Evolutionary conservation across 1,140 invertebrate species (phyloP), one percentile per base, ranked within the genome.

Genomic region (Penaeus chinensis): DNA sequence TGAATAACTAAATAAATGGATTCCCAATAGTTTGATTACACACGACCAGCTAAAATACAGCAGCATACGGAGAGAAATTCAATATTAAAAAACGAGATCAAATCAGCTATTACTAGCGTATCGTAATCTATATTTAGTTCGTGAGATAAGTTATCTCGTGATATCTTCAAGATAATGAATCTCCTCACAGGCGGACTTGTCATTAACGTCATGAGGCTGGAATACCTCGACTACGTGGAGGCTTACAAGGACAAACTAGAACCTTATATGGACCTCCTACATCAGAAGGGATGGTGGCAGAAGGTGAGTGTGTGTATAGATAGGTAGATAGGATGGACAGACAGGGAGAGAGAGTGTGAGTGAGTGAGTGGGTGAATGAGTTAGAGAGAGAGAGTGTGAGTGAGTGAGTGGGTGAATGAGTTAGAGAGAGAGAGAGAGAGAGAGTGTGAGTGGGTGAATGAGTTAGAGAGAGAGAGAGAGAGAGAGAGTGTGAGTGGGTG

Each of bases 181-280:
- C 22, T 69, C 65, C 47, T 62, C 66, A 13, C 82, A 83, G 82
- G 82, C 0, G 82, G 82, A 5, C 47, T 83, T 8, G 63, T 83
- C 20, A 37, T 69, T 8, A 83, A 69, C 22, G n/a, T n/a, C 22
- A 83, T 83, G 82, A 32, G 82, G 27, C 37, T 42, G 24, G 63
- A 37, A 22, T 83, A 69, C 82, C 82, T 83, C 24, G 82, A 83
- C 3, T 47, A 27, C 32, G 82, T 69, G 37, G 63, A 69, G 37
- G 65, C 37, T 3, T 83, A 83, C 37, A 83, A 71, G 82, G 65
- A 83, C 65, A 71, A 83, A 19, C 82, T 83, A 65, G 82, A 83
- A 20, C 82, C 82, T n/a, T 71, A 83, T 37, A 83, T 83, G 82
- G 65, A 83, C 8, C 32, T 69, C 13, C 82, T 83, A 37, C 63